Base-by-base conservation (phyloP, 2,113 vertebrate species). In the Junco hyemalis region DNA sequence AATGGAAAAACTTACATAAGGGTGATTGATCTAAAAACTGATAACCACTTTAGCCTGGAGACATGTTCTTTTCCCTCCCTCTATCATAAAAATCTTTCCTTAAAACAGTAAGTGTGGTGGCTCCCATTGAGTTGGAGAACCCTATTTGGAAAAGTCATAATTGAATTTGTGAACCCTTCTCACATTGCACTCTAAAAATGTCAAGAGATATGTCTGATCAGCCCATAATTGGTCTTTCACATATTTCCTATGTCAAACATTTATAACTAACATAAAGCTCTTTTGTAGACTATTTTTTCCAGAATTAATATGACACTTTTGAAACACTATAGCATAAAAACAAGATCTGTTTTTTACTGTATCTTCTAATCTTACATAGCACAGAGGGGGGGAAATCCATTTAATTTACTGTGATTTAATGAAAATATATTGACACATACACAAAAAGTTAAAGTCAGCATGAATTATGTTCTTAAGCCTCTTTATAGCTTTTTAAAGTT, bases 201-300 rank as follows among this genome's bases (percentile, higher is more conserved):
- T 92, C 92, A 96, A 80, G 85, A 77, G 82, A 61, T 93, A 85
- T 95, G 95, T 88, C 92, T 86, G 56, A 94, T 73, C 82, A 74
- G 68, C 44, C 36, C 24, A 13, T 93, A 93, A 92, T 77, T 96
- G 92, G 35, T 92, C 72, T 85, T 91, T 54, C 81, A 88, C 54
- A 22, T 86, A 78, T 90, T 95, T 88, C 47, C 44, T 51, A 42
- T 80, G 85, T 88, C 88, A 93, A 86, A 93, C 17, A 4, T 83
- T 83, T 83, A 77, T 82, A 63, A 91, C 42, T 36, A 77, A 33
- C 54, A 86, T 86, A 93, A 95, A 92, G n/a, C 35, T 80, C 45
- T 82, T 85, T 63, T 66, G 64, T 31, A 91, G 71, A 82, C 66
- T 90, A 48, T 73, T 77, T 84, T 84, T 94, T 21, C 70, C 59